Conservation (phyloP, 2,888 invertebrate genomes). For the Tipula unca region DNA sequence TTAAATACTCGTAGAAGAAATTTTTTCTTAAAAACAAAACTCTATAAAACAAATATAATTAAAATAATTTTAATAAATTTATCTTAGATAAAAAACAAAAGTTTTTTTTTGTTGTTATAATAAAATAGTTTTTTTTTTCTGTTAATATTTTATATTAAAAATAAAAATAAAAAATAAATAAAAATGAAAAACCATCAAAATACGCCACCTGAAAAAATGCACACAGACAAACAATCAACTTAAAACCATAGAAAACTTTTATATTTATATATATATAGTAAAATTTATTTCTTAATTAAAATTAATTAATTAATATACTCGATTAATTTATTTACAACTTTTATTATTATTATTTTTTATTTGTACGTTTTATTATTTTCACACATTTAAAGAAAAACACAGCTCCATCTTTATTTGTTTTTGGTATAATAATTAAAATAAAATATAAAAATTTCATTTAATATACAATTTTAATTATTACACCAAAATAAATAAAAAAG, state of each 20-base stretch:
- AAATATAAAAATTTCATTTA: neutral
- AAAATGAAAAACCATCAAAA: constrained; percentile 15
- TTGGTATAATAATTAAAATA: neutral
- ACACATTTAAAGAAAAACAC: constrained; percentile 8
- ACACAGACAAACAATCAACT: constrained; percentile 32
- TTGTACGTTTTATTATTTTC: neutral
- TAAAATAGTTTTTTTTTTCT: neutral
- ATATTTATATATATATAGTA: neutral
- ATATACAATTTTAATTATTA: neutral
- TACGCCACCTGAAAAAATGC: constrained; percentile 29
- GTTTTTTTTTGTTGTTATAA: neutral
- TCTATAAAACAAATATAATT: constrained; percentile 2
- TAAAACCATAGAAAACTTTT: constrained; percentile 9
- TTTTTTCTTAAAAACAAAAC: constrained; percentile 8
- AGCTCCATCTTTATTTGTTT: neutral
- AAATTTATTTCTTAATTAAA: constrained; percentile 1
- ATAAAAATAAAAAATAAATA: constrained; percentile 14
- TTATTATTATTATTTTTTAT: neutral
- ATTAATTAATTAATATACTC: constrained; percentile 1
- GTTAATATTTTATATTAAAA: neutral
- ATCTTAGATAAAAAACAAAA: neutral
- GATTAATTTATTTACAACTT: neutral
- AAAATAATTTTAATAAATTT: constrained; percentile 2
- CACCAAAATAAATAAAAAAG: neutral
- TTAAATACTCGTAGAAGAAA: neutral